These are phyloP conservation scores for Hyposoter dolosus DNA, from an alignment of 2,888 invertebrate species.

Conservation along the genomic window DNA sequence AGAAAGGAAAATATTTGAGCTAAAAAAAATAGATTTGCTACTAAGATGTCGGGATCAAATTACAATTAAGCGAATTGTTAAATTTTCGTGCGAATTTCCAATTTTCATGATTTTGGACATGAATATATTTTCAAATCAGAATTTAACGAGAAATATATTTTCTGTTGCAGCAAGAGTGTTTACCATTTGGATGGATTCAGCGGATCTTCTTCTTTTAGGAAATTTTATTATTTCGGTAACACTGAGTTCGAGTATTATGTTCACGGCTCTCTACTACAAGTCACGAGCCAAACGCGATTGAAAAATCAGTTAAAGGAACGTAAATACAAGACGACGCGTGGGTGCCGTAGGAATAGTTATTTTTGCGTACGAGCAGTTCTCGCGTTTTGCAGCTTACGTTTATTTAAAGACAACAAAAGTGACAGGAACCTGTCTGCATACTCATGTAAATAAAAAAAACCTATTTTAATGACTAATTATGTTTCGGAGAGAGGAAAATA, in stretches of 20 bases:
- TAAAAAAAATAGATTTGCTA: background rate
- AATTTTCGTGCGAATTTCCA: background rate
- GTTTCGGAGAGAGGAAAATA: background rate
- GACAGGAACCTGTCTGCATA: background rate
- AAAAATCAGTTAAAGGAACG: conserved; percentile 39
- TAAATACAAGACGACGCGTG: conserved; percentile 3
- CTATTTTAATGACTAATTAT: background rate
- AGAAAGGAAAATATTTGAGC: background rate
- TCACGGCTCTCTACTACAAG: conserved; percentile 90
- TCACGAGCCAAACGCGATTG: conserved; percentile 81
- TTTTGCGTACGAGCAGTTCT: conserved; percentile 43
- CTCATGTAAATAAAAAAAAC: background rate
- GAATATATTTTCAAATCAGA: conserved; percentile 18
- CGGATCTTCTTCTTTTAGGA: conserved; percentile 89
- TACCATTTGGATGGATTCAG: conserved; percentile 92
- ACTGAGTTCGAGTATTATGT: conserved; percentile 90
- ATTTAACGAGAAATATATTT: conserved; percentile 1
- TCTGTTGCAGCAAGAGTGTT: conserved; percentile 90
- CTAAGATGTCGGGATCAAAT: background rate
- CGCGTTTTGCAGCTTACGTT: conserved; percentile 1
- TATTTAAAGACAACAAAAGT: conserved; percentile 23
- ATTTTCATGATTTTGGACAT: conserved; percentile 2
- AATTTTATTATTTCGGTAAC: conserved; percentile 91
- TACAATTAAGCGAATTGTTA: background rate
- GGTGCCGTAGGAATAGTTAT: conserved; percentile 41